A percentile compares a stretch with the other conserved stretches of the same genome.
These are phyloP conservation scores for Enteromius mattozi DNA, from an alignment of 2,797 vertebrate species.

Conservation along the genomic window DNA sequence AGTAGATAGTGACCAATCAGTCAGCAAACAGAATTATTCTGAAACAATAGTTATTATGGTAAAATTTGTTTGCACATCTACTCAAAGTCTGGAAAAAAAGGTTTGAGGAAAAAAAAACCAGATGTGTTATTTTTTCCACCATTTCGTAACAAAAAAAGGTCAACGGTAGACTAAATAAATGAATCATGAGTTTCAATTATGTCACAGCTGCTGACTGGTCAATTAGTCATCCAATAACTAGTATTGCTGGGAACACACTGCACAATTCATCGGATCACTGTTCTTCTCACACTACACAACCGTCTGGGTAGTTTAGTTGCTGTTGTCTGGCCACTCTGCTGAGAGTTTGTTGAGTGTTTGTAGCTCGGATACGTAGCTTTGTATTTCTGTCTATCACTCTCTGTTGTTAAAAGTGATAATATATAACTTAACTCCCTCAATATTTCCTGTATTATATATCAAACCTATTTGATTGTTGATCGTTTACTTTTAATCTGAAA, in stretches of 20 bases:
- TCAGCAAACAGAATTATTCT: neutral
- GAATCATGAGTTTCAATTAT: neutral
- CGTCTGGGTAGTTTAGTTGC: neutral
- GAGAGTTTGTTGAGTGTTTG: no score
- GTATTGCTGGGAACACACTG: neutral
- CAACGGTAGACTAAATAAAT: neutral
- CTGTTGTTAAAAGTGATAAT: no score
- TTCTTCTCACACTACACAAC: neutral
- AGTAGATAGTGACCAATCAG: neutral
- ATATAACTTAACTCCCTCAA: no score
- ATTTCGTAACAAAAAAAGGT: neutral
- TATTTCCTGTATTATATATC: no score
- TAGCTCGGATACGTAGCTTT: no score
- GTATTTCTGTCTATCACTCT: no score
- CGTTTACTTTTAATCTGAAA: no score
- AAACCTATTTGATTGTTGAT: no score
- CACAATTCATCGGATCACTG: neutral
- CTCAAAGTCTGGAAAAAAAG: neutral
- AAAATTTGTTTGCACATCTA: neutral
- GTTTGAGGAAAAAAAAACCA: neutral
- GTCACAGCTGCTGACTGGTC: neutral
- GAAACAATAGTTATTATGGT: neutral
- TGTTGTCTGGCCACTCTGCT: neutral
- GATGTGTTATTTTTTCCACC: neutral
- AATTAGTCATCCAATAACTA: neutral